phyloP scores from a whole-genome alignment of 2,888 invertebrate species.

The Andricus quercusramuli region DNA sequence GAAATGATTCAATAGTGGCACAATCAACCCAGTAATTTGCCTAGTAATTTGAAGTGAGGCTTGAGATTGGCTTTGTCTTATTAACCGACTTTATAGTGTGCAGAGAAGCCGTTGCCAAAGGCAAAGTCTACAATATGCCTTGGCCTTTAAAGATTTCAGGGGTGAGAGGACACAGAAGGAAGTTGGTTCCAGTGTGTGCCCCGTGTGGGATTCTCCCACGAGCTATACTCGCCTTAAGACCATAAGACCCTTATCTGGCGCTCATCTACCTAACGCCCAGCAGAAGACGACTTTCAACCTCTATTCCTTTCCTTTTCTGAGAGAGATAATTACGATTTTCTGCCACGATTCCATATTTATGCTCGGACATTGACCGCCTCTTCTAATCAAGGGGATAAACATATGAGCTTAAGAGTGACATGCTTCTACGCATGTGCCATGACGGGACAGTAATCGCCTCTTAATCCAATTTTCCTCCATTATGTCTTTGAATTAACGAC shows the following conservation, averaged over 20 bases:
- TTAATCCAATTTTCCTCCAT: background rate
- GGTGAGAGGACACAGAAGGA: slow-evolving; percentile 48
- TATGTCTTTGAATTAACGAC: slow-evolving; percentile 4
- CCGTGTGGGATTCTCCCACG: slow-evolving; percentile 77
- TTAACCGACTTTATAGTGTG: slow-evolving; percentile 29
- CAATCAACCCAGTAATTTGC: slow-evolving; percentile 23
- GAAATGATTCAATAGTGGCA: slow-evolving; percentile 25
- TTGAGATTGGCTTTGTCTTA: slow-evolving; percentile 38
- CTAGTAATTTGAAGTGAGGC: background rate
- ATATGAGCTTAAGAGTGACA: background rate
- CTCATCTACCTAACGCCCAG: slow-evolving; percentile 34
- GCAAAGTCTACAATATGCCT: slow-evolving; percentile 26
- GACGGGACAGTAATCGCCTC: background rate
- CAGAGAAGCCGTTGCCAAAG: slow-evolving; percentile 16
- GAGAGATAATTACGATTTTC: slow-evolving; percentile 10
- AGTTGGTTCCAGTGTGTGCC: slow-evolving; percentile 74
- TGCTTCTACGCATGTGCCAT: background rate
- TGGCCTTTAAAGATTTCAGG: slow-evolving; percentile 45
- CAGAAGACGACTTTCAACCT: slow-evolving; percentile 34
- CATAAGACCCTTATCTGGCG: slow-evolving; percentile 38
- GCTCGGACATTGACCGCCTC: background rate
- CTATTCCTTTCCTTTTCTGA: slow-evolving; percentile 2
- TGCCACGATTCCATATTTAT: slow-evolving; percentile 1
- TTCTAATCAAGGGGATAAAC: background rate
- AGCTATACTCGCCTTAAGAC: slow-evolving; percentile 57